A percentile compares a stretch with the other conserved stretches of the same genome.
These are phyloP conservation scores for Luffia ferchaultella DNA, from an alignment of 2,888 invertebrate species.

Conservation along the genomic window DNA sequence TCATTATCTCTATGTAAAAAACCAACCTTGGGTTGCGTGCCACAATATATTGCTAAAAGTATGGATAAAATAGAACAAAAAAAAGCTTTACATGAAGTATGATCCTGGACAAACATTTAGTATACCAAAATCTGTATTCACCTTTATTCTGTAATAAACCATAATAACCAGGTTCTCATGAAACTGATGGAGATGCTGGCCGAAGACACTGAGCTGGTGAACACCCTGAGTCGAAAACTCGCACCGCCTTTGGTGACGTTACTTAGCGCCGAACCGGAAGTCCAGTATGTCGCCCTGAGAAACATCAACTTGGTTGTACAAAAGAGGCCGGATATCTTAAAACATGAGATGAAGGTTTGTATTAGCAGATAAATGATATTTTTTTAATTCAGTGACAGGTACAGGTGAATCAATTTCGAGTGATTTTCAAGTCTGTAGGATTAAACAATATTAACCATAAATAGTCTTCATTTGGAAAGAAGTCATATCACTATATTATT, in stretches of 20 bases:
- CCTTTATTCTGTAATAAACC: no score
- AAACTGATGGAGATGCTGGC: constrained; percentile 98
- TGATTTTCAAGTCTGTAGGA: not conserved
- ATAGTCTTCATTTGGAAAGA: no score
- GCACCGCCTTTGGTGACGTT: constrained; percentile 99
- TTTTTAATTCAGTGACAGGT: not conserved
- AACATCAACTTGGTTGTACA: constrained; percentile 99
- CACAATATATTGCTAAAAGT: no score
- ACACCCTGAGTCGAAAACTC: constrained; percentile 93
- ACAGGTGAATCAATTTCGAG: not conserved
- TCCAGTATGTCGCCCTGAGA: constrained; percentile 97
- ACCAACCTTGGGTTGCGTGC: no score
- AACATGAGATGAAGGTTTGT: constrained; percentile 98
- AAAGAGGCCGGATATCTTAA: constrained; percentile 97
- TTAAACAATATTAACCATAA: no score
- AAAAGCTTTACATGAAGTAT: no score
- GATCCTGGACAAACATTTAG: no score
- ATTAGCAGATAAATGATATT: no score
- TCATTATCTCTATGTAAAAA: no score
- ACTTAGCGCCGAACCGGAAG: constrained; percentile 97
- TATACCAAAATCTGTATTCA: no score
- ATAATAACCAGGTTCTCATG: constrained; percentile 89
- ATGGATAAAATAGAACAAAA: no score
- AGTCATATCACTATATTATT: no score
- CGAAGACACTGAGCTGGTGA: constrained; percentile 92